phyloP scores from a whole-genome alignment of 1,140 invertebrate genomes.

The Globodera rostochiensis region DNA sequence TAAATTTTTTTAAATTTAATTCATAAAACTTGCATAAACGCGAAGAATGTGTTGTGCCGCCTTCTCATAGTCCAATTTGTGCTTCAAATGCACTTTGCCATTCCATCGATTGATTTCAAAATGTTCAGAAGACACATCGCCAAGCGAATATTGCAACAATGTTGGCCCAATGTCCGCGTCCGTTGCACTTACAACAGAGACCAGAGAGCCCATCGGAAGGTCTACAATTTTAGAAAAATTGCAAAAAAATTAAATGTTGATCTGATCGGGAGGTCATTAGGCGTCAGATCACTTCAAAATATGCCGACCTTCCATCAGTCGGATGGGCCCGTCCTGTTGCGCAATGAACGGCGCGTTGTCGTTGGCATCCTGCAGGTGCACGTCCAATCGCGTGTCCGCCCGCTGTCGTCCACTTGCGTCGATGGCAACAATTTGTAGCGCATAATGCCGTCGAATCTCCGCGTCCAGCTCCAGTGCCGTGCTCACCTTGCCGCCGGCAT shows the following conservation, averaged over 20 bases:
- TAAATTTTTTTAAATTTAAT: no score
- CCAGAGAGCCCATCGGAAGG: slow-evolving; percentile 41
- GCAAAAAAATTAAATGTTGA: no score
- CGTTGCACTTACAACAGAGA: slow-evolving; percentile 33
- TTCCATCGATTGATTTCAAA: slow-evolving; percentile 46
- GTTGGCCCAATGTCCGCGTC: slow-evolving; percentile 41
- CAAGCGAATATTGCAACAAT: slow-evolving; percentile 48
- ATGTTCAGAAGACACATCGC: slow-evolving; percentile 16
- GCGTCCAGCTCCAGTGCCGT: slow-evolving; percentile 51
- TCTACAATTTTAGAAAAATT: slow-evolving; percentile 32
- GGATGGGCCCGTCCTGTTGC: neutral
- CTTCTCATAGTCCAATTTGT: slow-evolving; percentile 39
- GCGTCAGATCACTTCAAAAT: neutral
- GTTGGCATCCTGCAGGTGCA: slow-evolving; percentile 43
- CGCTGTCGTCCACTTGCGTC: slow-evolving; percentile 11
- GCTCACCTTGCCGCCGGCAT: slow-evolving; percentile 35
- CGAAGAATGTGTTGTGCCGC: slow-evolving; percentile 30
- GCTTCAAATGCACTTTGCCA: slow-evolving; percentile 34
- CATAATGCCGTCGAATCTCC: slow-evolving; percentile 35
- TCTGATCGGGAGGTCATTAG: no score
- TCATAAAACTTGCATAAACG: slow-evolving; percentile 31
- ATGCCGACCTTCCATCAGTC: slow-evolving; percentile 29
- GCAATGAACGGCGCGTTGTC: slow-evolving; percentile 50
- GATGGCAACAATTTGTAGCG: slow-evolving; percentile 38
- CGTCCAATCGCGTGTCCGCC: slow-evolving; percentile 37